Evolutionary conservation across 2,797 vertebrate genomes (phyloP), one percentile per base, ranked within the genome.

Genomic region (Gila robusta): DNA sequence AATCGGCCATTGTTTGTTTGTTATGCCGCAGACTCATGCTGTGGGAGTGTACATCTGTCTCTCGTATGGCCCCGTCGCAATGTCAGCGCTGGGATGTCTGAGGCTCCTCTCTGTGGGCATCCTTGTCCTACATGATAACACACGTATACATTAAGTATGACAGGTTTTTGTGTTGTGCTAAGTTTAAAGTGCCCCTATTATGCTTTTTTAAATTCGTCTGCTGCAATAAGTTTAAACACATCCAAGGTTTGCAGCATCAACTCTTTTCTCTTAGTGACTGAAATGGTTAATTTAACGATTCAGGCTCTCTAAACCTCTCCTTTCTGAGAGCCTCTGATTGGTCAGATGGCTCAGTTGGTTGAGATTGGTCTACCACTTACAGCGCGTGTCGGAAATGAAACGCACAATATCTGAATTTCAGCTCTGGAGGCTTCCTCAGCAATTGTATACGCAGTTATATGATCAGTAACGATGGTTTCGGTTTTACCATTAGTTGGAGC

Each of bases 1-100:
- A 82, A 72, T 85, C 52, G 56, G 81, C 67, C 72, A 88, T 89
- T 90, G 87, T 87, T 90, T 89, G 90, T 88, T 93, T 93, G 88
- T 89, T 87, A 72, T 81, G 71, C 91, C 76, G 90, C 78, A 80
- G 72, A 85, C 52, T 87, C 49, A 54, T 84, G 73, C 88, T 85
- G 70, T 66, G 84, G 81, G 89, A 88, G 84, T 80, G 80, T 88
- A 88, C 93, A 93, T 94, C 92, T 93, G 91, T 87, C 89, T 90
- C 81, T 37, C 39, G 62, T 79, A 88, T 88, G 49, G 9, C 81
- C 70, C n/a, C 84, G 59, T 87, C 88, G 81, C 88, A 91, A 86
- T 90, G 90, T 90, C 82, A 90, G 17, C 12, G 44, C 76, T 82
- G 84, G 91, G 91, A 92, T 90, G 91, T 91, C 87, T 91, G 87